phyloP scores from a whole-genome alignment of 2,888 invertebrate genomes.

The Tiliacea citrago region DNA sequence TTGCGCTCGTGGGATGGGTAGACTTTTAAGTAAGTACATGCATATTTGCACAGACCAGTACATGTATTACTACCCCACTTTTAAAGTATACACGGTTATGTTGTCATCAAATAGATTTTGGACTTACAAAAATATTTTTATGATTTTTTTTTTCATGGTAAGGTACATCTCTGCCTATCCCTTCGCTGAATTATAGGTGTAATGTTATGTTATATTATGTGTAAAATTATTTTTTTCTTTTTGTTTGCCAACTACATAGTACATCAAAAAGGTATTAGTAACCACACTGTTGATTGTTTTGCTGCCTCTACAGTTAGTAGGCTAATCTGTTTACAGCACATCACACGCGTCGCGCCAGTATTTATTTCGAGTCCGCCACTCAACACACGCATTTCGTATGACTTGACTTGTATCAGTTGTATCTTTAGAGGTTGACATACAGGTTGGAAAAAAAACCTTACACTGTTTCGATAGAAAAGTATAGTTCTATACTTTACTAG shows the following conservation, averaged over 20 bases:
- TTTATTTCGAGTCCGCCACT: constrained; percentile 71
- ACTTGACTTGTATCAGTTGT: constrained; percentile 13
- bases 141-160: no score
- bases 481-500: background rate
- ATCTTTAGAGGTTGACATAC: constrained; percentile 20
- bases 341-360: constrained; percentile 72
- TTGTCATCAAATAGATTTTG: background rate
- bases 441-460: background rate
- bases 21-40: no score
- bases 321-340: constrained; percentile 82
- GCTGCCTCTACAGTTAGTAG: constrained; percentile 77
- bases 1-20: no score
- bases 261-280: background rate
- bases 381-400: constrained; percentile 24
- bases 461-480: background rate
- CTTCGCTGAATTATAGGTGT: no score
- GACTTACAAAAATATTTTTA: no score
- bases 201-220: no score
- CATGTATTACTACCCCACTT: background rate
- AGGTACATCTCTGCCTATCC: no score
- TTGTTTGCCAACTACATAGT: background rate
- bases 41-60: background rate
- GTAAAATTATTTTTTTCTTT: background rate
- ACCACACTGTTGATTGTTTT: constrained; percentile 43
- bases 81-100: background rate